phyloP scores from a whole-genome alignment of 2,888 invertebrate genomes.

The Ptilodon capucinus region DNA sequence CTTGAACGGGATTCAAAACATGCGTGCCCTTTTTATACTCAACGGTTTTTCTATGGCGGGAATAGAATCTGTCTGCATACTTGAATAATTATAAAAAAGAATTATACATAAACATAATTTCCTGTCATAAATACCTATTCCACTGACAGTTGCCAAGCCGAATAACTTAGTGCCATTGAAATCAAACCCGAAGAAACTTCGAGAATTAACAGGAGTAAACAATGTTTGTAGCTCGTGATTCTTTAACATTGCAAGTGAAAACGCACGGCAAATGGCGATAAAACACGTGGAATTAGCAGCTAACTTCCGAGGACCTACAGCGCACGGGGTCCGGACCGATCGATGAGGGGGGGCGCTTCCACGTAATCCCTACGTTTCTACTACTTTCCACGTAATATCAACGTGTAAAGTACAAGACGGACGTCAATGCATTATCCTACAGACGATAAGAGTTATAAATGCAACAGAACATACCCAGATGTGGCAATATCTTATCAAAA shows the following conservation, averaged over 20 bases:
- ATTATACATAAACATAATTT: too few relatives aligned
- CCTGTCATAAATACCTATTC: too few relatives aligned
- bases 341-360: slow-evolving; percentile 14
- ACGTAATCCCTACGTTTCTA: neutral
- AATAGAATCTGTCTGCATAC: too few relatives aligned
- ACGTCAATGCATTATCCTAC: neutral
- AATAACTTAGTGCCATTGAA: too few relatives aligned
- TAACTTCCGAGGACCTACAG: slow-evolving; percentile 13
- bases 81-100: too few relatives aligned
- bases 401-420: neutral
- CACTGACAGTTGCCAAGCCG: too few relatives aligned
- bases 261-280: slow-evolving; percentile 38
- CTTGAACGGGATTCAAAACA: slow-evolving; percentile 59
- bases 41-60: slow-evolving; percentile 54
- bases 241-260: slow-evolving; percentile 3
- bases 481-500: slow-evolving; percentile 2
- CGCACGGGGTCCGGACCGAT: slow-evolving; percentile 28
- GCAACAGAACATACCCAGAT: neutral
- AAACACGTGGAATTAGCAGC: slow-evolving; percentile 42
- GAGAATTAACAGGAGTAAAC: too few relatives aligned
- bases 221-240: too few relatives aligned
- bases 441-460: neutral
- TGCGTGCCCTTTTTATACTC: slow-evolving; percentile 50
- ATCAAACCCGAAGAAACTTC: too few relatives aligned
- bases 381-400: neutral